Conservation (phyloP, 2,113 vertebrate species). For the Heterocephalus glaber region DNA sequence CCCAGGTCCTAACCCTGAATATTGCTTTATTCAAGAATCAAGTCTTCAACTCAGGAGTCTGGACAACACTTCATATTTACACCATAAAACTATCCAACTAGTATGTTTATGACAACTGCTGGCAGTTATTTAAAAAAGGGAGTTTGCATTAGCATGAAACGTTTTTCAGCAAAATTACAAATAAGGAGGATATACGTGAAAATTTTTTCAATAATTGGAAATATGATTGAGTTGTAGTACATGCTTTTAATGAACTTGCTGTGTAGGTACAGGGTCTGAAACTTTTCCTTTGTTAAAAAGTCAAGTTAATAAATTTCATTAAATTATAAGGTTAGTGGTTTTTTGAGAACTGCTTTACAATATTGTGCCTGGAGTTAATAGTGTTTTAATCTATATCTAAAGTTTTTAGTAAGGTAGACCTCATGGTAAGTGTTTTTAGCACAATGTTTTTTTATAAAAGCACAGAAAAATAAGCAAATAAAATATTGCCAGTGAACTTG, state of each 20-base stretch:
- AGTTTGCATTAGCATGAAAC: not conserved
- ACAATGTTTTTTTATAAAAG: not conserved
- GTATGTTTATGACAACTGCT: not conserved
- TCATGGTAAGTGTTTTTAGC: not conserved
- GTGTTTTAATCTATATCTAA: not conserved
- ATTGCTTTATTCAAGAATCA: not conserved
- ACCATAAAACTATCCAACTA: not conserved
- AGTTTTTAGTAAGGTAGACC: not conserved
- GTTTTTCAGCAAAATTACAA: not conserved
- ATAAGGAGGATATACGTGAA: not conserved
- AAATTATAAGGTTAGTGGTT: not conserved
- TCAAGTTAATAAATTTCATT: not conserved
- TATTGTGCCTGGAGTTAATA: not conserved
- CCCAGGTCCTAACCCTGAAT: not conserved
- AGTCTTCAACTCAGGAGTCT: not conserved
- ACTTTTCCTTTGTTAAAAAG: constrained; percentile 9
- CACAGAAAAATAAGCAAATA: not conserved
- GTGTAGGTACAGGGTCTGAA: not conserved
- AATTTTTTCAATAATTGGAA: not conserved
- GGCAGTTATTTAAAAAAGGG: not conserved
- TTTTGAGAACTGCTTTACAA: not conserved
- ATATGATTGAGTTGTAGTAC: too few relatives aligned
- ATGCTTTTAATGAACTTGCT: not conserved
- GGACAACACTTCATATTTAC: not conserved
- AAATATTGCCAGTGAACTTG: not conserved